Percentiles rank a stretch among this genome's conserved stretches.
Evolutionary conservation across 2,797 vertebrate species (phyloP).

Genomic region (Rallus crepitans): DNA sequence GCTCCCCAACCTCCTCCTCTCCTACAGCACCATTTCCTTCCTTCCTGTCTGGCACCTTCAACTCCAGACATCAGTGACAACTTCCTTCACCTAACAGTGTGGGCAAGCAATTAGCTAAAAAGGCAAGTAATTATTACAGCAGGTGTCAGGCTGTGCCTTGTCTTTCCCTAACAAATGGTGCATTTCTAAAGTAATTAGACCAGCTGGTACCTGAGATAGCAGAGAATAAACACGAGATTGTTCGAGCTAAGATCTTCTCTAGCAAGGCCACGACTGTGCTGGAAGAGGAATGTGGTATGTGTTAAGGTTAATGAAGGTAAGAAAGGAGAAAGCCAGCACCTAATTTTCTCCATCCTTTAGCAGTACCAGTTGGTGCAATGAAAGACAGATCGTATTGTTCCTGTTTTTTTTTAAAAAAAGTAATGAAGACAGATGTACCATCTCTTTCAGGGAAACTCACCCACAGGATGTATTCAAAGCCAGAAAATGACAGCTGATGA

Average conservation of each 20-base stretch:
- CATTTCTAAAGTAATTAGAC: constrained; percentile 49
- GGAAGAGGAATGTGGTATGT: not conserved
- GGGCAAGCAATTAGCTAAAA: constrained; percentile 39
- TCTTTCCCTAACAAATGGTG: constrained; percentile 12
- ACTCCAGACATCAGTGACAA: accelerated
- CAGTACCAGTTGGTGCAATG: not conserved
- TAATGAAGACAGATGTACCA: not conserved
- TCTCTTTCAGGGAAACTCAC: constrained; percentile 2
- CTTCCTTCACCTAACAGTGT: not conserved
- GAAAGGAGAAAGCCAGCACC: not conserved
- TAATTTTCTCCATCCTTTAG: not conserved
- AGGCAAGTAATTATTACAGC: constrained; percentile 51
- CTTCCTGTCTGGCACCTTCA: not conserved
- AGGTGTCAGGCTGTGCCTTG: constrained; percentile 2
- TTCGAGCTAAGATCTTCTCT: not conserved
- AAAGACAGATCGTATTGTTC: not conserved
- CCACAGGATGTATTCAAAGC: not conserved
- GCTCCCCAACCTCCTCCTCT: not conserved
- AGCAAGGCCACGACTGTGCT: accelerated
- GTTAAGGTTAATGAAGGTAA: not conserved
- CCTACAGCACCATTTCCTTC: not conserved
- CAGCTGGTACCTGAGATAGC: not conserved
- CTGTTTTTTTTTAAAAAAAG: not conserved
- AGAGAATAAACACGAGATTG: not conserved
- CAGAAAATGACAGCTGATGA: not conserved